A percentile compares a stretch with the other conserved stretches of the same genome.
phyloP scores from a whole-genome alignment of 2,888 invertebrate genomes.

The Zelleria hepariella region DNA sequence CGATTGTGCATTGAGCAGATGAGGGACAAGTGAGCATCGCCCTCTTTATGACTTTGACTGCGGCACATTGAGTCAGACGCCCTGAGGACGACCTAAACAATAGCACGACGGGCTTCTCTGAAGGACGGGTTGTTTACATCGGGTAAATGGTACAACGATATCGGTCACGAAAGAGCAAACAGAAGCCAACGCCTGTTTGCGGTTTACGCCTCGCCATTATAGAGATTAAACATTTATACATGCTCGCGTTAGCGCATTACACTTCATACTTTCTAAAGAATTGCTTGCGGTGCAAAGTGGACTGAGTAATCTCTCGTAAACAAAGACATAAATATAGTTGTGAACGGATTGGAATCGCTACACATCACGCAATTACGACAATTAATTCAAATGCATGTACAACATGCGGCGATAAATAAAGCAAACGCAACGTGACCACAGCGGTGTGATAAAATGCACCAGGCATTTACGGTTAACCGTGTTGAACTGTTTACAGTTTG shows the following conservation, averaged over 20 bases:
- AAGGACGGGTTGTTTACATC: slow-evolving; percentile 57
- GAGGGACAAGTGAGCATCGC: slow-evolving; percentile 58
- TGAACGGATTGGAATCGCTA: neutral
- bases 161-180: slow-evolving; percentile 24
- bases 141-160: slow-evolving; percentile 37
- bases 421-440: neutral
- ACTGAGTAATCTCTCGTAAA: neutral
- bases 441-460: neutral
- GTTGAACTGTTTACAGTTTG: neutral
- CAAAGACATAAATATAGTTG: neutral
- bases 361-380: neutral
- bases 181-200: slow-evolving; percentile 7
- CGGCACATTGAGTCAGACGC: slow-evolving; percentile 60
- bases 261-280: neutral
- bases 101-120: slow-evolving; percentile 60
- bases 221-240: neutral
- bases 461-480: neutral
- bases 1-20: slow-evolving; percentile 45
- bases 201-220: slow-evolving; percentile 1
- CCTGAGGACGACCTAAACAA: slow-evolving; percentile 56
- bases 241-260: neutral
- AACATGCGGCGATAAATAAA: neutral
- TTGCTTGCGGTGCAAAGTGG: neutral
- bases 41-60: slow-evolving; percentile 62
- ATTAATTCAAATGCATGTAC: neutral